These are phyloP conservation scores for Notiomystis cincta DNA, from an alignment of 2,113 vertebrate species.

Conservation along the genomic window DNA sequence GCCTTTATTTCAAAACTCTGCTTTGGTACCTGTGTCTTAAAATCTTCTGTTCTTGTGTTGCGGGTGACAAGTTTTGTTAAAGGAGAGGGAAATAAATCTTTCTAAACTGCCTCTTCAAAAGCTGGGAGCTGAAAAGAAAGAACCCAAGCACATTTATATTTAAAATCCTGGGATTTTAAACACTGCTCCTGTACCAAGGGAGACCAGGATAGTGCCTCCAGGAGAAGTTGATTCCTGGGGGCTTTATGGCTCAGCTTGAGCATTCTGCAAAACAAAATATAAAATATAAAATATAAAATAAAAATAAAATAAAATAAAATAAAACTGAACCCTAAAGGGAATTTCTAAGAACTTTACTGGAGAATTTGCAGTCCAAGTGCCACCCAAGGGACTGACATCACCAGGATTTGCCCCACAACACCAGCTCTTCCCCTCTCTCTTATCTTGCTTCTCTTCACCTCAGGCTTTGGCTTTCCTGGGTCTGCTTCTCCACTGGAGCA, in stretches of 20 bases:
- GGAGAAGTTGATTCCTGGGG: background rate
- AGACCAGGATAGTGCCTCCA: background rate
- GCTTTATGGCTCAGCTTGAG: background rate
- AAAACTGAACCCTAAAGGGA: background rate
- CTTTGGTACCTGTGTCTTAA: background rate
- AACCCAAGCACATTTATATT: rapidly evolving
- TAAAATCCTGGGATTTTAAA: background rate
- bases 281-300: background rate
- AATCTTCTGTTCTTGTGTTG: background rate
- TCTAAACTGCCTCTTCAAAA: background rate
- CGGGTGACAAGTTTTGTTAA: background rate
- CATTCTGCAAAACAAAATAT: background rate
- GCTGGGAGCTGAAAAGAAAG: background rate
- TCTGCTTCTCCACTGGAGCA: background rate
- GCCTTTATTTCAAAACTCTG: background rate
- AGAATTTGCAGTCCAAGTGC: background rate
- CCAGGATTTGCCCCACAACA: background rate
- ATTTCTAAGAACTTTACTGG: background rate
- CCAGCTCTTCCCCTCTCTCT: background rate
- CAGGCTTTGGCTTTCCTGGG: background rate
- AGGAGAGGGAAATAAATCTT: background rate
- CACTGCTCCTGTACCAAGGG: background rate
- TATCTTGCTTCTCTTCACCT: background rate
- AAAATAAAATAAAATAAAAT: background rate
- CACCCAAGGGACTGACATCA: rapidly evolving